phyloP scores from a whole-genome alignment of 2,797 vertebrate genomes.

The Chrysolophus pictus region DNA sequence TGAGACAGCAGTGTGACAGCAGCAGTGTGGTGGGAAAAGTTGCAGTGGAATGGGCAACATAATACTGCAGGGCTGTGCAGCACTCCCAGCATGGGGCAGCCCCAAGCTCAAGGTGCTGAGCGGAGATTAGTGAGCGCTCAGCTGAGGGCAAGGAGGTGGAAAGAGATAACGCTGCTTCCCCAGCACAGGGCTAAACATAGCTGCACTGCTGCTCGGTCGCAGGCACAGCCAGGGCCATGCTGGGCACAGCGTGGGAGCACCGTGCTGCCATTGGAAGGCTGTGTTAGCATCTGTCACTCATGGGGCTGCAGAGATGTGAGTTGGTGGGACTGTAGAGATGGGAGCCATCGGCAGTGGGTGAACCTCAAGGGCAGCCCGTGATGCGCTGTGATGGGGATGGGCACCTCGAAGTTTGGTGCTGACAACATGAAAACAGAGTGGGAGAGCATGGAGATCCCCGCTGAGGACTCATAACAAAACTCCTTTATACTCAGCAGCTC shows the following conservation, averaged over 20 bases:
- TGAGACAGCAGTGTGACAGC: neutral
- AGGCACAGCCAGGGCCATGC: too few relatives aligned
- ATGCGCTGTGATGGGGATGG: too few relatives aligned
- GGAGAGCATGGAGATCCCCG: neutral
- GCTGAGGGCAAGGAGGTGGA: constrained; percentile 54
- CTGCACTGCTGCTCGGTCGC: neutral
- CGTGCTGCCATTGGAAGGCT: too few relatives aligned
- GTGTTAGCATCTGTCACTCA: too few relatives aligned
- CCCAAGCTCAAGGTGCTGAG: constrained; percentile 44
- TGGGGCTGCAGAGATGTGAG: too few relatives aligned
- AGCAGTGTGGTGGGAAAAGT: neutral
- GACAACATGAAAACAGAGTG: rapidly evolving
- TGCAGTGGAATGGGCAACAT: neutral
- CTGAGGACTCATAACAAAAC: neutral
- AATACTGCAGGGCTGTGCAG: neutral
- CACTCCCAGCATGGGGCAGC: neutral
- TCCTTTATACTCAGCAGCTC: neutral
- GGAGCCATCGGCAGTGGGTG: too few relatives aligned
- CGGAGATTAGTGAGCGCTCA: constrained; percentile 29
- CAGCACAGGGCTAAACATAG: constrained; percentile 4
- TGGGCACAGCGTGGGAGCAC: neutral
- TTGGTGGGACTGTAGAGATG: too few relatives aligned
- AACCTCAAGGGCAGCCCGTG: too few relatives aligned
- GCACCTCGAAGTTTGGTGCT: neutral
- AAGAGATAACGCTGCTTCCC: constrained; percentile 36